Evolutionary conservation across 2,888 invertebrate species (phyloP), one percentile per base, ranked within the genome.

Genomic region (Patella pellucida): DNA sequence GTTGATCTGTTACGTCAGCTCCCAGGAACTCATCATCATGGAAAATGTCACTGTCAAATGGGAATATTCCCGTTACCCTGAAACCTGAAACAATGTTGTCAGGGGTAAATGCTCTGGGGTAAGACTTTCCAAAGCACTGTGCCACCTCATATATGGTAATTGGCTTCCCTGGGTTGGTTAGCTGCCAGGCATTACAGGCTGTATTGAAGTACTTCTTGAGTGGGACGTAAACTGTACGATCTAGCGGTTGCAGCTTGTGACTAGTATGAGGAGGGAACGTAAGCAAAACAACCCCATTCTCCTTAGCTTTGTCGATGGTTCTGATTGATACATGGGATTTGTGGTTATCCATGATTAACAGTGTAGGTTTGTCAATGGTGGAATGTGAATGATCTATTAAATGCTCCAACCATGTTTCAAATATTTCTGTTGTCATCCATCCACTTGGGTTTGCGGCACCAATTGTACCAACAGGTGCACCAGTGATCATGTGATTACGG

Each of bases 201-300:
- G 12, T 12, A 16, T 54, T 54, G 16, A 15, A 54, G 54, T 54
- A 54, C 54, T 12, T 15, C 54, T 54, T 54, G 16, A 54, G 16
- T 12, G 54, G 54, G 54, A 1, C 54, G 16, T 54, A 54, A 54
- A 54, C 54, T 15, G 54, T 15, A 12, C 89, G 86, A 80, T 91
- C 90, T n/a, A 92, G 82, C 15, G 91, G 91, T 84, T 92, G 92
- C 68, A 92, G 75, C 79, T 90, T 90, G 74, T 88, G 90, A 9
- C 89, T 86, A 74, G 89, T 88, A 81, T 91, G 90, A 23, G 89
- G 91, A 51, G 89, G 90, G 68, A 91, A 86, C 4, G 90, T 88
- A n/a, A 91, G 82, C 73, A 91, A 79, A 67, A 87, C 84, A 27
- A 91, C 87, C 4, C 91, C 90, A 84, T 85, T 84, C 52, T 86